phyloP scores from a whole-genome alignment of 2,797 vertebrate species.

The Martes flavigula region DNA sequence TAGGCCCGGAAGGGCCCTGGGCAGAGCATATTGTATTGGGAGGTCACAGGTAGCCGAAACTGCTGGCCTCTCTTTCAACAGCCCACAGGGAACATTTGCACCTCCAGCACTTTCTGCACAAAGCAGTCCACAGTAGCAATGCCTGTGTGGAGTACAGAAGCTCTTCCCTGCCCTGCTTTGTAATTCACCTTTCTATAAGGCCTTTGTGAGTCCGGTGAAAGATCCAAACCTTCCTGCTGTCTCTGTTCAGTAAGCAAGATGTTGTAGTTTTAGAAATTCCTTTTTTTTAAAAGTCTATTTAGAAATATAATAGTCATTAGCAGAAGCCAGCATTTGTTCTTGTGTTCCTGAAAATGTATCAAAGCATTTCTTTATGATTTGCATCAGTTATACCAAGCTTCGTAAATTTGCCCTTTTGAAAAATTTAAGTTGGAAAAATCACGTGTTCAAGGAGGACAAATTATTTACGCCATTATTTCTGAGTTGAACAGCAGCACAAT shows the following conservation, averaged over 20 bases:
- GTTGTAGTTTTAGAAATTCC: not conserved
- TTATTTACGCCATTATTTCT: conserved; percentile 43
- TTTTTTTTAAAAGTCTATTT: not conserved
- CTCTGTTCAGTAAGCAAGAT: conserved; percentile 54
- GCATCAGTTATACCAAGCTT: conserved; percentile 67
- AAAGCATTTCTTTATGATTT: conserved; percentile 68
- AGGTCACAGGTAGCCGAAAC: conserved; percentile 55
- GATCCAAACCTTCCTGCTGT: not conserved
- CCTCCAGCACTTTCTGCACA: conserved; percentile 25
- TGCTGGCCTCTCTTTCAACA: conserved; percentile 60
- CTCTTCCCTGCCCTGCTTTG: not conserved
- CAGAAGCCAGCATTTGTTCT: conserved; percentile 26
- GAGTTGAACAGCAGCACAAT: conserved; percentile 64
- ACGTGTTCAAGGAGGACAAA: conserved; percentile 52
- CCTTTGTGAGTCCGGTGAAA: conserved; percentile 17
- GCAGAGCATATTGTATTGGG: not conserved
- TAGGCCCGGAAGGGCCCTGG: conserved; percentile 13
- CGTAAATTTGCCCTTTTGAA: conserved; percentile 45
- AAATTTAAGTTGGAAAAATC: conserved; percentile 58
- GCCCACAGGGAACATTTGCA: conserved; percentile 40
- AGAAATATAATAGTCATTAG: not conserved
- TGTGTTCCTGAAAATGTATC: conserved; percentile 40
- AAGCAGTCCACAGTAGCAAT: not conserved
- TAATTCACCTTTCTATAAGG: conserved; percentile 32
- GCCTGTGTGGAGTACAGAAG: not conserved